phyloP scores from a whole-genome alignment of 2,797 vertebrate genomes.

The Rhinatrema bivittatum region DNA sequence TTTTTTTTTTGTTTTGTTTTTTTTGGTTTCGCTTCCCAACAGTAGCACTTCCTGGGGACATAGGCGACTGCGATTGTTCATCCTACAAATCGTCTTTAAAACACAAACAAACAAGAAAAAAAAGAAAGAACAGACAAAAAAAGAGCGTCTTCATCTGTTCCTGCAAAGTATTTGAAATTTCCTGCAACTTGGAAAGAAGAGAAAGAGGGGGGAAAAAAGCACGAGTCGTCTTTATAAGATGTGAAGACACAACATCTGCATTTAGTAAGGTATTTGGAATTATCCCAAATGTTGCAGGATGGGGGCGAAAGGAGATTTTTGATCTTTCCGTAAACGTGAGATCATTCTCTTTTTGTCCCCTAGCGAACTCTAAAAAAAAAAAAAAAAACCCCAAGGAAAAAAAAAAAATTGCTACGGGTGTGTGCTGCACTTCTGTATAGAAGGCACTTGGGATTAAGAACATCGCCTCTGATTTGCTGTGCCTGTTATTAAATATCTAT shows the following conservation, averaged over 20 bases:
- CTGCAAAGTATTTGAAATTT: slow-evolving; percentile 37
- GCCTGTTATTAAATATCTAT: slow-evolving; percentile 60
- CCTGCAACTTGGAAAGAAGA: slow-evolving; percentile 48
- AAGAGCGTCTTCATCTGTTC: slow-evolving; percentile 38
- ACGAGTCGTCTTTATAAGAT: slow-evolving; percentile 36
- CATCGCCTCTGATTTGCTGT: slow-evolving; percentile 50
- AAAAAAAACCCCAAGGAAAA: slow-evolving; percentile 29
- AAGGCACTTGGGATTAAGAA: slow-evolving; percentile 37
- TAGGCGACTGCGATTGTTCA: slow-evolving; percentile 31
- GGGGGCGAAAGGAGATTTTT: slow-evolving; percentile 46
- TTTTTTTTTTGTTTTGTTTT: slow-evolving; percentile 26
- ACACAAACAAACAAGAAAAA: slow-evolving; percentile 29
- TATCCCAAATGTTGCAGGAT: slow-evolving; percentile 50
- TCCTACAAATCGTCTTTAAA: slow-evolving; percentile 48
- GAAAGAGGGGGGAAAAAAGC: slow-evolving; percentile 23
- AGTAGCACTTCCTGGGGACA: slow-evolving; percentile 44
- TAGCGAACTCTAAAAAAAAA: slow-evolving; percentile 46
- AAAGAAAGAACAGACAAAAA: background rate
- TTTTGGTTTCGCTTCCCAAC: slow-evolving; percentile 33
- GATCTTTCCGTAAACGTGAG: slow-evolving; percentile 62
- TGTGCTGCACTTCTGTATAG: slow-evolving; percentile 37
- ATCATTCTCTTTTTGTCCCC: slow-evolving; percentile 37
- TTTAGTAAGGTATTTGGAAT: slow-evolving; percentile 49
- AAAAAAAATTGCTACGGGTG: slow-evolving; percentile 29
- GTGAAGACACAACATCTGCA: slow-evolving; percentile 49